A percentile compares a stretch with the other conserved stretches of the same genome.
Evolutionary conservation across 2,888 invertebrate genomes (phyloP).

Genomic region (Sepiola atlantica): DNA sequence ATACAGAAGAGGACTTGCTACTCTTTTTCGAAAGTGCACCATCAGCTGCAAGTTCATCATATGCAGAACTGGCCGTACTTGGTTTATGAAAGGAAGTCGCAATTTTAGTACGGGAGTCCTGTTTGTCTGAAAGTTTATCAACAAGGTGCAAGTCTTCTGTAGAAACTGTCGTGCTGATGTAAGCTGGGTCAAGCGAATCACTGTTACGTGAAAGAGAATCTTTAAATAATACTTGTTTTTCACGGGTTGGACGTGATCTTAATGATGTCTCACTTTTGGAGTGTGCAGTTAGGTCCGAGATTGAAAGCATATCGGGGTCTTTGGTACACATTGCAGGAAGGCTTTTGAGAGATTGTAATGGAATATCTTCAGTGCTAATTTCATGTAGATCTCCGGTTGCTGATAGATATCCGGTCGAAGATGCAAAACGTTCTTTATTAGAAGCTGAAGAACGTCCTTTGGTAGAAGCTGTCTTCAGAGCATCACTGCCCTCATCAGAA

Average conservation of each 20-base stretch:
- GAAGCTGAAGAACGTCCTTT: not conserved
- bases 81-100: not conserved
- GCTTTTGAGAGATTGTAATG: not conserved
- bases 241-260: not conserved
- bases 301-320: not conserved
- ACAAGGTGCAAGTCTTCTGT: not conserved
- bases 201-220: too few species aligned
- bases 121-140: not conserved
- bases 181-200: not conserved
- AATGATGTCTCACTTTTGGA: not conserved
- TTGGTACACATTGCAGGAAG: not conserved
- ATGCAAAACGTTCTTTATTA: not conserved
- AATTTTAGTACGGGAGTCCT: not conserved
- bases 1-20: too few species aligned
- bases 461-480: not conserved
- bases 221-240: too few species aligned
- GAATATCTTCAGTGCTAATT: not conserved
- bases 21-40: not conserved
- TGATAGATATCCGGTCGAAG: too few species aligned
- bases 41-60: not conserved
- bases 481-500: not conserved
- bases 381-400: not conserved
- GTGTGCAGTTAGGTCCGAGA: too few species aligned
- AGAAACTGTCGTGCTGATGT: not conserved
- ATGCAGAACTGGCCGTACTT: not conserved